Conservation (phyloP, 2,113 vertebrate genomes). For the Deroptyus accipitrinus region DNA sequence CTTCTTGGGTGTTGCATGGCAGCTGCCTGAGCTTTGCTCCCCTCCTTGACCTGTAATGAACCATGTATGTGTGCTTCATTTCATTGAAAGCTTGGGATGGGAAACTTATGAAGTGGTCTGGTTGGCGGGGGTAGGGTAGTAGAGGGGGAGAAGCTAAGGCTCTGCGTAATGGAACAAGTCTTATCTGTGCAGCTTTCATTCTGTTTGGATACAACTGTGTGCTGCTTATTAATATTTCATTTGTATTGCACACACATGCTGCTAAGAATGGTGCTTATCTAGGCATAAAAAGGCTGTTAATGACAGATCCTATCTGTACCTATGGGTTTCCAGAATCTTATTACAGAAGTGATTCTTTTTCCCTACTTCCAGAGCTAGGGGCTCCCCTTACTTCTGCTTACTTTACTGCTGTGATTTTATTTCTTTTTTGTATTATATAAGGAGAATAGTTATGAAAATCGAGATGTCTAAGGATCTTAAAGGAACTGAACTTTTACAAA, state of each 20-base stretch:
- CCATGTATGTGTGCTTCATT: accelerated
- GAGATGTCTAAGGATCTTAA: not conserved
- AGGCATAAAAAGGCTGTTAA: not conserved
- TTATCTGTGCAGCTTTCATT: not conserved
- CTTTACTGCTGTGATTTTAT: not conserved
- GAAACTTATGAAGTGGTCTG: not conserved
- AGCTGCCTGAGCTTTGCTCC: not conserved
- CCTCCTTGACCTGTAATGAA: not conserved
- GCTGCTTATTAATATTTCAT: conserved; percentile 27
- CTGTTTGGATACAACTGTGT: not conserved
- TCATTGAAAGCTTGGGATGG: not conserved
- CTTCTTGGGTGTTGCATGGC: not conserved
- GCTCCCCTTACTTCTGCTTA: not conserved
- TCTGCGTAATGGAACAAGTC: not conserved
- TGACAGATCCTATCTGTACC: not conserved
- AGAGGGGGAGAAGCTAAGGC: not conserved
- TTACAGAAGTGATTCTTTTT: not conserved
- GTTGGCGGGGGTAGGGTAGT: not conserved
- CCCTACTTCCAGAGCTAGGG: not conserved
- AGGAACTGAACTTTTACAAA: not conserved
- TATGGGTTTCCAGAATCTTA: not conserved
- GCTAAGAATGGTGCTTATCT: conserved; percentile 4
- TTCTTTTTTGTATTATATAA: not conserved
- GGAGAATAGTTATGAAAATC: not conserved
- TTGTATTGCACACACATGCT: not conserved